Conservation (phyloP, 2,797 vertebrate genomes). For the Aulostomus chinensis region DNA sequence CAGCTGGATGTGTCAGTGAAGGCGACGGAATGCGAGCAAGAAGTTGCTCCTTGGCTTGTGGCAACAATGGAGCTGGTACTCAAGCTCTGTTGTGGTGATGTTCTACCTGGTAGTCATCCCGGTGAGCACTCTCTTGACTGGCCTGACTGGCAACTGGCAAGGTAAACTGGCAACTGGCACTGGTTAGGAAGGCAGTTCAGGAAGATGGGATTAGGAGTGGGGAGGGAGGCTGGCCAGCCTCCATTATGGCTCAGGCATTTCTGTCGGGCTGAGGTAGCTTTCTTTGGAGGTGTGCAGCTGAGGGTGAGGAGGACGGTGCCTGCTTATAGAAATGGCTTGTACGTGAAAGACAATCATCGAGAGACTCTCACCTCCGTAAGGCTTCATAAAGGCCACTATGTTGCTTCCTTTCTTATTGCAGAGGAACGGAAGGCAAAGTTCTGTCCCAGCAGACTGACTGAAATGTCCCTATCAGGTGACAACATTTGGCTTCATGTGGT, state of each 20-base stretch:
- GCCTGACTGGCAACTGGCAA: constrained; percentile 47
- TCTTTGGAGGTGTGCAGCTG: constrained; percentile 73
- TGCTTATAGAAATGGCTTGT: constrained; percentile 47
- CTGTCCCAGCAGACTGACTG: constrained; percentile 29
- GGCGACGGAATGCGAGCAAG: no score
- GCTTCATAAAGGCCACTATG: constrained; percentile 60
- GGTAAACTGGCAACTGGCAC: constrained; percentile 58
- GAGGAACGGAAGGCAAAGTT: constrained; percentile 59
- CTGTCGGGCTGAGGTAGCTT: constrained; percentile 74
- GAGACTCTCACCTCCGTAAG: constrained; percentile 44
- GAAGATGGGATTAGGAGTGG: constrained; percentile 21
- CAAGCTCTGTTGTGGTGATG: constrained; percentile 31
- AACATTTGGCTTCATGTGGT: constrained; percentile 50
- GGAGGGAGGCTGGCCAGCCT: constrained; percentile 69
- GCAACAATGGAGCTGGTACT: constrained; percentile 13
- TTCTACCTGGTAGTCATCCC: constrained; percentile 62
- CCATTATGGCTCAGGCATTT: constrained; percentile 64
- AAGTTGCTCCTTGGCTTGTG: no score
- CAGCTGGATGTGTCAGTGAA: no score
- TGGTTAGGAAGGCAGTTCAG: constrained; percentile 19
- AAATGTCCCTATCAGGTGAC: constrained; percentile 3
- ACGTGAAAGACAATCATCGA: constrained; percentile 59
- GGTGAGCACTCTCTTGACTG: constrained; percentile 41
- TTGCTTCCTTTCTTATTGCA: constrained; percentile 59
- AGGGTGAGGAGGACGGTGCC: background rate